Percentiles rank a stretch among this genome's conserved stretches.
phyloP scores from a whole-genome alignment of 2,113 vertebrate species.

The Myiozetetes cayanensis region DNA sequence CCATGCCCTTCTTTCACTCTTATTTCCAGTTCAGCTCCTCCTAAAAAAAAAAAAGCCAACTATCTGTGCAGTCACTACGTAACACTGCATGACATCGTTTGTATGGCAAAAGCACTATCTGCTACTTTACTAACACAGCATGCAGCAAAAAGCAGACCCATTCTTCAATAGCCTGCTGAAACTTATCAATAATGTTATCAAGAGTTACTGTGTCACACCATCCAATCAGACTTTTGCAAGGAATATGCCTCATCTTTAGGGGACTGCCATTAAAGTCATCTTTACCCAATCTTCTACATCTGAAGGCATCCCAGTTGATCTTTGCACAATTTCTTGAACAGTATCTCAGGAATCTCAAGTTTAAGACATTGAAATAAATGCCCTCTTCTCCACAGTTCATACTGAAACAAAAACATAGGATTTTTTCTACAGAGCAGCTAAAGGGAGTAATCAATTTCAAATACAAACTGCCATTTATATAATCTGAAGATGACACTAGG shows the following conservation, averaged over 20 bases:
- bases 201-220: background rate
- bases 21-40: background rate
- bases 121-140: background rate
- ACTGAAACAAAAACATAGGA: background rate
- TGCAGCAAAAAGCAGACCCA: background rate
- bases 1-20: background rate
- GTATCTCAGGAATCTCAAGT: background rate
- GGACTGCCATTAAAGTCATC: background rate
- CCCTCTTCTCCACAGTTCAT: background rate
- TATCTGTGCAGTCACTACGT: rapidly evolving
- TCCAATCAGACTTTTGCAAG: background rate
- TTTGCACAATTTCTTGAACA: background rate
- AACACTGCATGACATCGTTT: rapidly evolving
- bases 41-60: background rate
- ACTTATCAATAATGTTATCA: background rate
- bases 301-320: background rate
- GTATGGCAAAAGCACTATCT: background rate
- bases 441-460: background rate
- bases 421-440: background rate
- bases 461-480: background rate
- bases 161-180: background rate
- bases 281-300: background rate
- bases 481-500: background rate
- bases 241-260: background rate
- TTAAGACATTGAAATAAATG: background rate